phyloP scores from a whole-genome alignment of 1,140 invertebrate species.

The Drosophila setifemur region DNA sequence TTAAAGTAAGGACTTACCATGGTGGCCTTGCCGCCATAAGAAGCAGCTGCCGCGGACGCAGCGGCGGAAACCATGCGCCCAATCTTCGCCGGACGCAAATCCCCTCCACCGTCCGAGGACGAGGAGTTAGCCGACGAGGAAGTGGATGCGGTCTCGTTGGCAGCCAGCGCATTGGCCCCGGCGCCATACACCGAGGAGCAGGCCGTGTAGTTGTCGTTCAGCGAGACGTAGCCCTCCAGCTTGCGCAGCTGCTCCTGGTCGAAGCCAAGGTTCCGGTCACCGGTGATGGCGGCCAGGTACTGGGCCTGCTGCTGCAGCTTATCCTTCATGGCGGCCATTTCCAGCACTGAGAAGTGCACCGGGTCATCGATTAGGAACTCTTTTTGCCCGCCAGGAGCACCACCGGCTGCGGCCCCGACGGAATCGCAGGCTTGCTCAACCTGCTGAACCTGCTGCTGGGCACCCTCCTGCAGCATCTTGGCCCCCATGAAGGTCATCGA shows the following conservation, averaged over 20 bases:
- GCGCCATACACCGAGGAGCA: conserved; percentile 65
- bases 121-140: conserved; percentile 1
- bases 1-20: conserved; percentile 59
- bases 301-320: conserved; percentile 27
- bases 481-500: conserved; percentile 31
- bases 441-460: conserved; percentile 1
- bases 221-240: conserved; percentile 60
- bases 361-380: conserved; percentile 70
- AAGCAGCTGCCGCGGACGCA: conserved; percentile 17
- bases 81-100: conserved; percentile 48
- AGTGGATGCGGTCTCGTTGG: conserved; percentile 3
- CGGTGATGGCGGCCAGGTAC: conserved; percentile 10
- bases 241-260: conserved; percentile 49
- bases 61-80: conserved; percentile 43
- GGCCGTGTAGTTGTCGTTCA: conserved; percentile 65
- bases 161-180: conserved; percentile 7
- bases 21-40: conserved; percentile 39
- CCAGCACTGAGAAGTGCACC: conserved; percentile 53
- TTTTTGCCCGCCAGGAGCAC: conserved; percentile 3
- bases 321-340: conserved; percentile 32
- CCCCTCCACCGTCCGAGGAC: conserved; percentile 13
- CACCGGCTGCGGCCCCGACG: conserved; percentile 7
- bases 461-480: conserved; percentile 7
- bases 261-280: neutral
- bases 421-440: neutral